Conservation (phyloP, 2,797 vertebrate species). For the Salmo trutta region DNA sequence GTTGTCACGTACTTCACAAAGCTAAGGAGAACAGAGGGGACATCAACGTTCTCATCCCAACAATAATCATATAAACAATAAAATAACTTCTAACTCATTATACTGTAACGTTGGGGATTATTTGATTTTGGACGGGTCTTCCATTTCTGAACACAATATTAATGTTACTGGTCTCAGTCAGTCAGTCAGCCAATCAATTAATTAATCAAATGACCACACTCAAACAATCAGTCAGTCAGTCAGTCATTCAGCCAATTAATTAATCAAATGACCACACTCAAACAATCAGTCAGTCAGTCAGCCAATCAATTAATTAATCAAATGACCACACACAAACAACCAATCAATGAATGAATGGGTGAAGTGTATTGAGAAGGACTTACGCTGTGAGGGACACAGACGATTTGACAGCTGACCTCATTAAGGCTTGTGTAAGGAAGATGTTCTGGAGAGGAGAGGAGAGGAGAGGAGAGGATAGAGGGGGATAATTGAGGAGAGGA, state of each 20-base stretch:
- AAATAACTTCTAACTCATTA: no score
- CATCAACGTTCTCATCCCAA: neutral
- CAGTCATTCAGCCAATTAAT: neutral
- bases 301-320: no score
- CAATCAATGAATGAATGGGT: neutral
- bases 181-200: neutral
- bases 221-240: neutral
- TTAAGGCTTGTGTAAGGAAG: constrained; percentile 87
- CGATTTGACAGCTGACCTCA: constrained; percentile 94
- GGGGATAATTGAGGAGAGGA: no score
- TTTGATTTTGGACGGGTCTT: neutral
- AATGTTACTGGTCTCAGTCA: neutral
- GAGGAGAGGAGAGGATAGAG: constrained; percentile 7
- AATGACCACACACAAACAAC: no score
- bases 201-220: no score
- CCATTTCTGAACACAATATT: neutral
- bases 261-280: no score
- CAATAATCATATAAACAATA: neutral
- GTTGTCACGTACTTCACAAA: constrained; percentile 87
- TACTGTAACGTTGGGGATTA: neutral
- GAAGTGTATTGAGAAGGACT: constrained; percentile 51
- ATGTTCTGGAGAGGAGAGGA: constrained; percentile 82
- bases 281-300: neutral
- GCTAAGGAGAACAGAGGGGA: constrained; percentile 65
- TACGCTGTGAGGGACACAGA: constrained; percentile 95